A percentile compares a stretch with the other conserved stretches of the same genome.
Conservation (phyloP, 1,140 invertebrate species). For the Nasonia giraulti region DNA sequence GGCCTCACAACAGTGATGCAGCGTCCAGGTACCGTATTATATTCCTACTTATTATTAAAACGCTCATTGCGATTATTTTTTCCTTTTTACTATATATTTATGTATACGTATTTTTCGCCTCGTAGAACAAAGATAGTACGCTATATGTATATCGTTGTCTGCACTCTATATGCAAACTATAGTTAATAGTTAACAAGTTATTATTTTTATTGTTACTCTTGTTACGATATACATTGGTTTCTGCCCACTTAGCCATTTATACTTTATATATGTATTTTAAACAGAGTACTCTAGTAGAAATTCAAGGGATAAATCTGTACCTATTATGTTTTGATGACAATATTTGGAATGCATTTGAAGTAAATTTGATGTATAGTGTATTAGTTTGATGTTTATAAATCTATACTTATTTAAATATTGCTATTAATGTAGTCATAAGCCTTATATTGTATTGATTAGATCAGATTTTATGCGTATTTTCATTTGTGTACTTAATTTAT, state of each 20-base stretch:
- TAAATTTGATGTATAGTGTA: slow-evolving; percentile 18
- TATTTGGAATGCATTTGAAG: not conserved
- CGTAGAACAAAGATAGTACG: slow-evolving; percentile 40
- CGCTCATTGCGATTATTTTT: slow-evolving; percentile 2
- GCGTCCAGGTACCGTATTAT: slow-evolving; percentile 82
- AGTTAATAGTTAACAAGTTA: slow-evolving; percentile 27
- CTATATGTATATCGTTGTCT: slow-evolving; percentile 47
- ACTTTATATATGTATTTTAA: slow-evolving; percentile 21
- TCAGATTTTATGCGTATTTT: not conserved
- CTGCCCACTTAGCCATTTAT: slow-evolving; percentile 12
- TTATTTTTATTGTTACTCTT: not conserved
- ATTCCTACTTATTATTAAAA: slow-evolving; percentile 1
- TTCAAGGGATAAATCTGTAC: not conserved
- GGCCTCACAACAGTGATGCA: slow-evolving; percentile 90
- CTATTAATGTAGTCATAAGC: too few species aligned
- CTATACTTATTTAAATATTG: not conserved
- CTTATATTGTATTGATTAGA: too few species aligned
- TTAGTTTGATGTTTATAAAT: not conserved
- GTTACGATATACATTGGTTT: slow-evolving; percentile 21
- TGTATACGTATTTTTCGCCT: slow-evolving; percentile 32
- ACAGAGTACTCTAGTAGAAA: slow-evolving; percentile 29
- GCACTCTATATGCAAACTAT: slow-evolving; percentile 43
- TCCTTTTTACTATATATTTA: slow-evolving; percentile 23
- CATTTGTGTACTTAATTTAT: not conserved
- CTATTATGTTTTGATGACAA: not conserved